Evolutionary conservation across 1,140 invertebrate genomes (phyloP), one percentile per base, ranked within the genome.

Genomic region (Carposina sasakii): DNA sequence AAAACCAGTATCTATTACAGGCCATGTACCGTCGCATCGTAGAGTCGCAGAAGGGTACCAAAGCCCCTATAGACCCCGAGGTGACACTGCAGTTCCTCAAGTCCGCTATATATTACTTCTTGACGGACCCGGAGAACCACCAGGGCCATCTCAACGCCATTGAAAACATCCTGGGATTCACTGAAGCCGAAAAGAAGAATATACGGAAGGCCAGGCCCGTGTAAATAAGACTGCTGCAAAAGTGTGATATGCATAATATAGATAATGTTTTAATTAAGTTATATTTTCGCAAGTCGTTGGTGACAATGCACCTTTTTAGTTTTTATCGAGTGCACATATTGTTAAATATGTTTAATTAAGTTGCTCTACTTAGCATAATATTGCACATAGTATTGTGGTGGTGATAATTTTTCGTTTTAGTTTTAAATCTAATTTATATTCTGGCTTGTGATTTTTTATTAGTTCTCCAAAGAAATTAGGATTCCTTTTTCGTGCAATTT

Each of bases 51-150:
- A 84, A 81, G 57, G 89, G 87, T 63, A 89, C 67, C 60, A 89
- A 88, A 66, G 89, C 86, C 60, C 87, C 87, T 55, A 89, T 94
- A 31, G 94, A 95, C 86, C 92, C 94, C 31, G 93, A 95, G 83
- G 91, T 95, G 51, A 96, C 93, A 5, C 79, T 96, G 59, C 93
- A 94, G 72, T 96, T 96, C 81, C 87, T 96, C 43, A 95, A 95
- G 81, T 95, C 93, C 46, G 93, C 94, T n/a, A 89, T 96, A 61
- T 96, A 94, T 71, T 95, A 96, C 72, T 95, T 95, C 71, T 85
- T 96, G 33, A 95, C 93, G 0, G 93, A 96, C 69, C 91, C 91
- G 57, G 93, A 95, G 63, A 96, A 95, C 69, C 91, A 91, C 49
- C 90, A 92, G 59, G 93, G 92, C 9, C 94, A 96, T 73, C 81